phyloP scores from a whole-genome alignment of 2,113 vertebrate genomes.

The Chamaetylas fuelleborni region DNA sequence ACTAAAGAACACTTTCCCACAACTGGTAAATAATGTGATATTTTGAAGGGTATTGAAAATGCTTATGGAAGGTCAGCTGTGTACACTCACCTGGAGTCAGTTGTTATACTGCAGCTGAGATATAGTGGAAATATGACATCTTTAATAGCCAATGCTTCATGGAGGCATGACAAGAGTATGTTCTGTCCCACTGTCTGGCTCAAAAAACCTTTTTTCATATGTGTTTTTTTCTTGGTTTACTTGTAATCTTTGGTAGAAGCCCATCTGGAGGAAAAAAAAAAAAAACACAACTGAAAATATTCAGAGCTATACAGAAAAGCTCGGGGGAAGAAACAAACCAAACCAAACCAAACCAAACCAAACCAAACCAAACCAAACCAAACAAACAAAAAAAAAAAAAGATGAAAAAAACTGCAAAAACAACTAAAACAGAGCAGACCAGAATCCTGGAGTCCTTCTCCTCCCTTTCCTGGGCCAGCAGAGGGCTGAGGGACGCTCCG shows the following conservation, averaged over 20 bases:
- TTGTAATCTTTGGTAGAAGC: not conserved
- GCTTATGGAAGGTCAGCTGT: slow-evolving; percentile 20
- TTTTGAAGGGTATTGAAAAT: slow-evolving; percentile 39
- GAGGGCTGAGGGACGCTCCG: not conserved
- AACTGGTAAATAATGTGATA: slow-evolving; percentile 49
- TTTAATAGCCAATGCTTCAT: not conserved
- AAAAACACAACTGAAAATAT: not conserved
- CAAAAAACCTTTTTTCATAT: not conserved
- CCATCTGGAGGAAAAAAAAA: not conserved
- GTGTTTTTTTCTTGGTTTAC: not conserved
- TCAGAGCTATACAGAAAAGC: not conserved
- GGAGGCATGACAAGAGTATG: not conserved
- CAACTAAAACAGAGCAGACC: not conserved
- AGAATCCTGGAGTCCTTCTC: not conserved
- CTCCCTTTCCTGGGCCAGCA: not conserved
- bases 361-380: no score
- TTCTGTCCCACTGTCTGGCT: not conserved
- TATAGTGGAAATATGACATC: not conserved
- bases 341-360: no score
- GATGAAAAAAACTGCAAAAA: not conserved
- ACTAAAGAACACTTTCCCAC: slow-evolving; percentile 8
- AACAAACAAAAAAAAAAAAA: no score
- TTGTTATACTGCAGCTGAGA: not conserved
- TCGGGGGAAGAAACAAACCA: not conserved
- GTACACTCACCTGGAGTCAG: not conserved